A percentile compares a stretch with the other conserved stretches of the same genome.
Evolutionary conservation across 2,113 vertebrate species (phyloP).

Genomic region (Climacteris rufus): DNA sequence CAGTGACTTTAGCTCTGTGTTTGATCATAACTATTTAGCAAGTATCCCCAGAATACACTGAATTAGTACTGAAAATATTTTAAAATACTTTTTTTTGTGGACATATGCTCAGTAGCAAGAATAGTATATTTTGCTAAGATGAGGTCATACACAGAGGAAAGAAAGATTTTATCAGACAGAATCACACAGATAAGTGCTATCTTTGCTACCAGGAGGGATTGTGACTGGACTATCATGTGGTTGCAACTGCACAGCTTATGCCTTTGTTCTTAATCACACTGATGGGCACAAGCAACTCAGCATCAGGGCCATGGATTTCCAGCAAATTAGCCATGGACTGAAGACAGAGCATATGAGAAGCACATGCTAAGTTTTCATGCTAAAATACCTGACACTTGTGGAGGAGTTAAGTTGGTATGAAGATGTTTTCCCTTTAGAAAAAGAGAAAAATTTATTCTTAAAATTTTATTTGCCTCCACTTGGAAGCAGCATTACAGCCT

Average conservation of each 20-base stretch:
- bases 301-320: not conserved
- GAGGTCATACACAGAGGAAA: not conserved
- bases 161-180: not conserved
- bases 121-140: not conserved
- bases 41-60: not conserved
- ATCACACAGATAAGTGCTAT: not conserved
- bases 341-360: not conserved
- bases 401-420: not conserved
- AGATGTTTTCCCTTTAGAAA: not conserved
- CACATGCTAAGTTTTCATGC: not conserved
- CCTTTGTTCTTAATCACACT: slow-evolving; percentile 23
- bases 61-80: not conserved
- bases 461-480: not conserved
- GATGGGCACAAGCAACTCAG: not conserved
- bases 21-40: not conserved
- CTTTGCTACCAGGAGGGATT: not conserved
- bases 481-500: not conserved
- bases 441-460: not conserved
- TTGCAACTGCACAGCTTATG: not conserved
- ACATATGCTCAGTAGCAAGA: not conserved
- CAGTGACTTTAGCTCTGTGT: not conserved
- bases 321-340: not conserved
- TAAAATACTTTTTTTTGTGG: not conserved
- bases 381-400: not conserved
- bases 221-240: not conserved